Percentiles rank a stretch among this genome's conserved stretches.
Evolutionary conservation across 2,113 vertebrate genomes (phyloP).

Genomic region (Pomatorhinus ruficollis): DNA sequence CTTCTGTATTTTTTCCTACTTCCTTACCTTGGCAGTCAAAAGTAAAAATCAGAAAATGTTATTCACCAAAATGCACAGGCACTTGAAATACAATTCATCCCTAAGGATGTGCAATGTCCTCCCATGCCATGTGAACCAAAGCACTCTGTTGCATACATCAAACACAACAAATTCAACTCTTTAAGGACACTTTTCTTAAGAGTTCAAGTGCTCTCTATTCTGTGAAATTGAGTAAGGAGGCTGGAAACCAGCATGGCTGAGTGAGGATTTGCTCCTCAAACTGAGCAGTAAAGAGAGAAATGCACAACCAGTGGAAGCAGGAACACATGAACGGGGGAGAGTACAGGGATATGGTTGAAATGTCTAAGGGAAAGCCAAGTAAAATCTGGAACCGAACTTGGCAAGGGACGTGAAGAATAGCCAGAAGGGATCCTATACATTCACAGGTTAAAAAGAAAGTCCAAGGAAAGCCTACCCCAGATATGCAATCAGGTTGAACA

Average conservation of each 20-base stretch:
- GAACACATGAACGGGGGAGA: not conserved
- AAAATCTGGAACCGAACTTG: not conserved
- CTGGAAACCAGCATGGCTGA: not conserved
- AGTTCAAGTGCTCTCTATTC: not conserved
- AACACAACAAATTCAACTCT: not conserved
- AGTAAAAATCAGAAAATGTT: not conserved
- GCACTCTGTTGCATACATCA: not conserved
- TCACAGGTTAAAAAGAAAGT: not conserved
- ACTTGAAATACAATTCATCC: not conserved
- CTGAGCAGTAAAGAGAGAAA: not conserved
- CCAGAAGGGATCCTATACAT: not conserved
- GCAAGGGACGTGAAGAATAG: rapidly evolving
- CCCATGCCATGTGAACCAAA: not conserved
- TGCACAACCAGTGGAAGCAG: not conserved
- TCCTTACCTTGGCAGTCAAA: not conserved
- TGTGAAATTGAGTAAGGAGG: not conserved
- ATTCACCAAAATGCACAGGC: not conserved
- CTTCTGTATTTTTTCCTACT: not conserved
- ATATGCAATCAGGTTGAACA: not conserved
- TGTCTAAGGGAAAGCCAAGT: not conserved
- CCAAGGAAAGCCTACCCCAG: not conserved
- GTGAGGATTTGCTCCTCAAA: not conserved
- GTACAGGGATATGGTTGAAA: rapidly evolving
- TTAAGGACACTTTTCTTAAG: not conserved
- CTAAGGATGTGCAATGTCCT: not conserved